phyloP scores from a whole-genome alignment of 1,140 invertebrate species.

The Goniozus legneri region DNA sequence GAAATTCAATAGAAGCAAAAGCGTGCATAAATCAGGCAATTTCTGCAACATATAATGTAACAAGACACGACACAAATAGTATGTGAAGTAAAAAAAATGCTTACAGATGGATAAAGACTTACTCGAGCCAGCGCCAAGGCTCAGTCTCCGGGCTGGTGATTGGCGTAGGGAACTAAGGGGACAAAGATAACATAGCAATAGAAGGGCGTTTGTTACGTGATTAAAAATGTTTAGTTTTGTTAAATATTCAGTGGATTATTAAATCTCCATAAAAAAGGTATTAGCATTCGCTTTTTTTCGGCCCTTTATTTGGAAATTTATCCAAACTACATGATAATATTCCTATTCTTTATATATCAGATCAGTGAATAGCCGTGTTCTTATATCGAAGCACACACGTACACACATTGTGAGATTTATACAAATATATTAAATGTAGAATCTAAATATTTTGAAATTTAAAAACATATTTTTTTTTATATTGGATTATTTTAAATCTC shows the following conservation, averaged over 20 bases:
- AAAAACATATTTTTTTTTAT: no score
- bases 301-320: no score
- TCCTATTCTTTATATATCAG: conserved; percentile 8
- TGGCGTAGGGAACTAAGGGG: conserved; percentile 72
- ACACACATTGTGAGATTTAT: no score
- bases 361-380: conserved; percentile 7
- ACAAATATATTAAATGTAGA: conserved; percentile 3
- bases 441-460: background rate
- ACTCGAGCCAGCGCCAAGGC: conserved; percentile 83
- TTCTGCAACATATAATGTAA: no score
- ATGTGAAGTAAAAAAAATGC: conserved; percentile 28
- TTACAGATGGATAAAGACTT: conserved; percentile 57
- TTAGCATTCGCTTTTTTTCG: no score
- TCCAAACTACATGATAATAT: background rate
- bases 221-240: background rate
- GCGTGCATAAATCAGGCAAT: no score
- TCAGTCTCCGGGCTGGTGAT: conserved; percentile 79
- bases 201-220: conserved; percentile 46
- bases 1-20: no score
- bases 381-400: background rate
- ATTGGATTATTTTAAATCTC: no score
- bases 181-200: conserved; percentile 49
- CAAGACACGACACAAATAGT: no score
- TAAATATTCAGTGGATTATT: no score
- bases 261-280: no score